Conservation (phyloP, 2,797 vertebrate genomes). For the Oreonectes daqikongensis region DNA sequence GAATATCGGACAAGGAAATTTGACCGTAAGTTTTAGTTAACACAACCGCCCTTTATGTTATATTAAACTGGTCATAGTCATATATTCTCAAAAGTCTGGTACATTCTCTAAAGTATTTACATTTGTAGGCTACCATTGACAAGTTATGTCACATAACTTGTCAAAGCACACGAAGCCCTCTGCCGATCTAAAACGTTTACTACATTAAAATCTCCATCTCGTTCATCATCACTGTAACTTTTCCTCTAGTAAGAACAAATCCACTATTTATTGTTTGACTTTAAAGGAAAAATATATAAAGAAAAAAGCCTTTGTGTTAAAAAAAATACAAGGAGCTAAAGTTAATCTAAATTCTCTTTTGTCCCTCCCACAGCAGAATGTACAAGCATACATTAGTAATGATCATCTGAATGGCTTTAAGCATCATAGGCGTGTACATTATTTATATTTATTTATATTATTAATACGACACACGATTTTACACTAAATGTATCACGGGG, state of each 20-base stretch:
- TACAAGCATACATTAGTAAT: neutral
- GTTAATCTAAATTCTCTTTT: neutral
- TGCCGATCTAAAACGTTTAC: neutral
- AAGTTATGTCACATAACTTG: too few species aligned
- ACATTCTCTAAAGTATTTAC: too few species aligned
- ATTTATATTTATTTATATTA: neutral
- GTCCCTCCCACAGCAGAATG: neutral
- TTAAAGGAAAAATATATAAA: too few species aligned
- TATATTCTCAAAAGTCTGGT: too few species aligned
- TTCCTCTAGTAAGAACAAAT: neutral
- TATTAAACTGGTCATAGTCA: neutral
- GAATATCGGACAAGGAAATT: neutral
- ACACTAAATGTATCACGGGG: too few species aligned
- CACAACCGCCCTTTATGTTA: too few species aligned
- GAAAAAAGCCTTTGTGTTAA: too few species aligned
- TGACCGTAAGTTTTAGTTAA: too few species aligned
- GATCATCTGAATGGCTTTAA: neutral
- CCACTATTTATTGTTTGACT: too few species aligned
- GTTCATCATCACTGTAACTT: neutral
- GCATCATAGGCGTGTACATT: neutral
- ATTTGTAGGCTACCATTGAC: too few species aligned
- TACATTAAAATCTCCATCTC: neutral
- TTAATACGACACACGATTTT: neutral
- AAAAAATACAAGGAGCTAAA: neutral
- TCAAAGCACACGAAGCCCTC: conserved; percentile 3